Evolutionary conservation across 1,140 invertebrate species (phyloP), one percentile per base, ranked within the genome.

Genomic region (Drosophila nigrodunni): DNA sequence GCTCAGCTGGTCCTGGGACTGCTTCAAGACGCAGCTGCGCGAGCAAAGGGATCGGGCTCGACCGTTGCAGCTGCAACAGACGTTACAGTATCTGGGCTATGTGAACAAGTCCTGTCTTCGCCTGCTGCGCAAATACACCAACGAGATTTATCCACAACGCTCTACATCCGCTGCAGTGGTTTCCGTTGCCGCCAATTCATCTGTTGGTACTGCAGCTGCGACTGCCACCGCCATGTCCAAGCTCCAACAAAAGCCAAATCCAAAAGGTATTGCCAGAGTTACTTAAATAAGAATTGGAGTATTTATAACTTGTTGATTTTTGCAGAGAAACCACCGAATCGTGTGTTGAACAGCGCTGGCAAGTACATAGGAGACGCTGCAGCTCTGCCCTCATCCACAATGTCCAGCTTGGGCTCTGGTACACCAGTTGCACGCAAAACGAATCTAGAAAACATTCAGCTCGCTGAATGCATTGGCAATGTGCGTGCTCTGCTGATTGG

Each of bases 391-490:
- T 9, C 46, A 11, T 25, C 18, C 2, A 9, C 41, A 1, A 7
- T 46, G 59, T 59, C 58, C 0, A 50, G 39, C 2, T 0, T 60
- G 8, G 57, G 60, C 0, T 44, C 44, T 2, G 64, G 65, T 10
- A 77, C 83, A 0, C 72, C 75, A 0, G n/a, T 74, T 1, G 93
- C 92, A 7, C 85, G 92, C 2, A 95, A 95, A 69, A 94, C 94
- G 15, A 94, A 95, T 10, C 92, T 95, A 21, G 96, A 97, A 86
- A 96, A 95, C 59, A 95, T 96, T 65, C 94, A 95, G 59, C 93
- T 98, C 67, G 96, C 97, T 3, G 96, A 98, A 90, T 96, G 96
- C 78, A 96, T 99, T 74, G 97, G 96, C 2, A 97, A 98, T 93
- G 95, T 97, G 0, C 93, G 97, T 34, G 95, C 96, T 7, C 93